Evolutionary conservation across 2,888 invertebrate species (phyloP).

Genomic region (Platycnemis pennipes): DNA sequence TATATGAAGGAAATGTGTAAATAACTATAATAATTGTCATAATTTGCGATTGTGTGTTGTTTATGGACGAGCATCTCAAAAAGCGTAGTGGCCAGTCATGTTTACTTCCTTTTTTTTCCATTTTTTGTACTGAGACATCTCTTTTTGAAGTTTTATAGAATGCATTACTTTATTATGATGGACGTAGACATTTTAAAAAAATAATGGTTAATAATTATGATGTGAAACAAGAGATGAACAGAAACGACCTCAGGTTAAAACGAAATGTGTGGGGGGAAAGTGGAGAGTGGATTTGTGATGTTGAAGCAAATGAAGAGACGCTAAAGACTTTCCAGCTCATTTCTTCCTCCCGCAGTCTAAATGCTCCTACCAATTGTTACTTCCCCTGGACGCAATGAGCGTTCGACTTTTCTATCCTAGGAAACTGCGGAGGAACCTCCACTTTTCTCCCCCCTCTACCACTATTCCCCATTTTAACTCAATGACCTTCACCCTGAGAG

Average conservation of each 20-base stretch:
- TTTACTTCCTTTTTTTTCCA: slow-evolving; percentile 55
- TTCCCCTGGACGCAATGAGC: not conserved
- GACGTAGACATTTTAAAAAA: slow-evolving; percentile 38
- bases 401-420: not conserved
- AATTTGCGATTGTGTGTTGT: slow-evolving; percentile 65
- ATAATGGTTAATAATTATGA: slow-evolving; percentile 25
- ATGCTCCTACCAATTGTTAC: not conserved
- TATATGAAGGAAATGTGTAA: slow-evolving; percentile 59
- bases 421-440: not conserved
- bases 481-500: slow-evolving; percentile 6
- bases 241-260: slow-evolving; percentile 56
- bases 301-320: not conserved
- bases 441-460: not conserved
- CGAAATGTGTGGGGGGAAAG: not conserved
- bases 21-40: slow-evolving; percentile 63
- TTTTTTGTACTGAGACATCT: slow-evolving; percentile 42
- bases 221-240: slow-evolving; percentile 42
- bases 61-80: slow-evolving; percentile 63
- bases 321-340: not conserved
- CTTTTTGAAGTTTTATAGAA: slow-evolving; percentile 64
- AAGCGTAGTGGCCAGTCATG: slow-evolving; percentile 62
- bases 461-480: not conserved
- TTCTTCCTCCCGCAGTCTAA: not conserved
- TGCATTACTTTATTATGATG: slow-evolving; percentile 57
- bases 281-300: not conserved